Evolutionary conservation across 2,797 vertebrate genomes (phyloP).

Genomic region (Tragelaphus oryx): DNA sequence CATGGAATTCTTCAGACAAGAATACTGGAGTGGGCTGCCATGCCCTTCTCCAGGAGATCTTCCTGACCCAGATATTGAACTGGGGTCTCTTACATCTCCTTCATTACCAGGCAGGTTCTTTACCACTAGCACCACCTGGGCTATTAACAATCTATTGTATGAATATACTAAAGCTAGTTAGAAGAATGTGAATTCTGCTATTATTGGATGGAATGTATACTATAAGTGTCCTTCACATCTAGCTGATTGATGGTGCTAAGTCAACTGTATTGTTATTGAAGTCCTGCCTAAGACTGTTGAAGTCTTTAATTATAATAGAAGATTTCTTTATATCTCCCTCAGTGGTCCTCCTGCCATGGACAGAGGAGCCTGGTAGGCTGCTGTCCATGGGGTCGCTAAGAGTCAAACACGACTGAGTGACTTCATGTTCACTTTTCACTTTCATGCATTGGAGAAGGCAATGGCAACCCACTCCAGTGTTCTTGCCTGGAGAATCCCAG

Average conservation of each 20-base stretch:
- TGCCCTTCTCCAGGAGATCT: not conserved
- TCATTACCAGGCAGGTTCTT: not conserved
- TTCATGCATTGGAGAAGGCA: no score
- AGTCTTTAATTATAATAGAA: not conserved
- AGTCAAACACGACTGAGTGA: no score
- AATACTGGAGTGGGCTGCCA: not conserved
- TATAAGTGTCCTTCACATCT: not conserved
- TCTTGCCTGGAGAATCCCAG: no score
- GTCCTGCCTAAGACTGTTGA: not conserved
- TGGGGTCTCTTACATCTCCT: not conserved
- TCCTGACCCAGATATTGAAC: not conserved
- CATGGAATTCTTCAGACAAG: not conserved
- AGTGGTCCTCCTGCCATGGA: not conserved
- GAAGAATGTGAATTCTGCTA: not conserved
- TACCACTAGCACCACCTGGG: not conserved
- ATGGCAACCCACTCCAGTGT: no score
- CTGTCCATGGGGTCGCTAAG: no score
- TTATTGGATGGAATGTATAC: not conserved
- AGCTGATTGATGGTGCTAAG: not conserved
- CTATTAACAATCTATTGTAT: not conserved
- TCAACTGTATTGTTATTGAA: not conserved
- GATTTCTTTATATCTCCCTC: not conserved
- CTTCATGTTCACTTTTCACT: no score
- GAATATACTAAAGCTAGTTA: not conserved
- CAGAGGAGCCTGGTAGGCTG: no score